Conservation (phyloP, 2,888 invertebrate genomes). For the Drosophila sordidapex region DNA sequence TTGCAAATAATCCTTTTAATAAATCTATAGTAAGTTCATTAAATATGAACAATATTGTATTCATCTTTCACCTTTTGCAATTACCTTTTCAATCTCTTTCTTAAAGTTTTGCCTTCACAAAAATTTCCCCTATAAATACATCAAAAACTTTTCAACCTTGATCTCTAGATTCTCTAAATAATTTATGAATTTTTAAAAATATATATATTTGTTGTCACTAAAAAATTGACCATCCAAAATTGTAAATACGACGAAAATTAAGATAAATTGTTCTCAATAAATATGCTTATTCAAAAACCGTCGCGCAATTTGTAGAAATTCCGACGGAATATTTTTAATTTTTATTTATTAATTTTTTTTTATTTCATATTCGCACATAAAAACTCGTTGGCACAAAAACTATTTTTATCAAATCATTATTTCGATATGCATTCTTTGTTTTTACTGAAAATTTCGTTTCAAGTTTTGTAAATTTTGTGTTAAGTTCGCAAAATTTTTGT, state of each 20-base stretch:
- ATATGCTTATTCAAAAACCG: constrained; percentile 23
- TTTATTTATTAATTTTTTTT: background rate
- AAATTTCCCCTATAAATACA: constrained; percentile 1
- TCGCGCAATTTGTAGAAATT: constrained; percentile 35
- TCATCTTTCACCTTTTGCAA: background rate
- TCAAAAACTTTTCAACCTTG: constrained; percentile 16
- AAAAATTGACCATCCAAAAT: constrained; percentile 48
- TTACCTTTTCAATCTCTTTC: constrained; percentile 5
- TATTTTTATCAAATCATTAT: constrained; percentile 3
- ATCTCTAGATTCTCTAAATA: background rate
- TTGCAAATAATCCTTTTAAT: background rate
- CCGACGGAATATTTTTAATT: constrained; percentile 47
- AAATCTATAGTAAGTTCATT: background rate
- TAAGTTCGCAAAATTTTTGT: constrained; percentile 8
- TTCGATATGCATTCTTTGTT: constrained; percentile 16
- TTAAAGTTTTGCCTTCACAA: background rate
- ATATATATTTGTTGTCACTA: constrained; percentile 13
- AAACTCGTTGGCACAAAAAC: constrained; percentile 10
- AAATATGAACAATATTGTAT: background rate
- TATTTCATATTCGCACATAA: constrained; percentile 6
- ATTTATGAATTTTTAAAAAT: background rate
- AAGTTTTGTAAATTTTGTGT: constrained; percentile 10
- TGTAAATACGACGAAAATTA: constrained; percentile 23
- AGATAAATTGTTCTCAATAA: constrained; percentile 14
- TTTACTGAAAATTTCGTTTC: constrained; percentile 2